Evolutionary conservation across 35 echinoderm and acorn worm species (phyloP).

Genomic region (Ophioderma brevispina): DNA sequence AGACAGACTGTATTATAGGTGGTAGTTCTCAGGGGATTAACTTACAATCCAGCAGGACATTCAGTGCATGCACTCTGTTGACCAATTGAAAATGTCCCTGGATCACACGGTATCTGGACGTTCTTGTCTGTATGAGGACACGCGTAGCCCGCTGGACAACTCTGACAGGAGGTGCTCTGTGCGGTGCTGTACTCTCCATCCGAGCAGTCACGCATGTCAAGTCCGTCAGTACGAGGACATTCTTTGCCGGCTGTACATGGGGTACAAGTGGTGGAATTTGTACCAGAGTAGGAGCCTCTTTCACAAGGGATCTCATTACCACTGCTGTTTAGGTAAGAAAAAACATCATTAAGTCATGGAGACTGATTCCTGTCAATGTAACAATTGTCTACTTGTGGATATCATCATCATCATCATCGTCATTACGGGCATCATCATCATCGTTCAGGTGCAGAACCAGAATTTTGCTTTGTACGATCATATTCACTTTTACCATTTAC

Average conservation of each 20-base stretch:
- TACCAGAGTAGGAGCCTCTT: slow-evolving; percentile 76
- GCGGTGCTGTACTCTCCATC: slow-evolving; percentile 82
- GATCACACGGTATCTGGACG: slow-evolving; percentile 59
- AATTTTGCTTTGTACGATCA: no score
- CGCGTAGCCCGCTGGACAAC: slow-evolving; percentile 69
- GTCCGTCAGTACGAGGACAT: slow-evolving; percentile 77
- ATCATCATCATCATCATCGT: no score
- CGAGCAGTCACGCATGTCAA: slow-evolving; percentile 73
- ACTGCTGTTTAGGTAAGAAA: slow-evolving; percentile 56
- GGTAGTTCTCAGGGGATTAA: no score
- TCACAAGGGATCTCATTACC: slow-evolving; percentile 70
- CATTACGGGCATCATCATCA: no score
- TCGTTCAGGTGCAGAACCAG: no score
- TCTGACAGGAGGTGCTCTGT: slow-evolving; percentile 57
- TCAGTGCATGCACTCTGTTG: slow-evolving; percentile 65
- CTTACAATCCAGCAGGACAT: slow-evolving; percentile 90
- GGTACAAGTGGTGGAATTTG: slow-evolving; percentile 65
- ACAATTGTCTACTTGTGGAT: no score
- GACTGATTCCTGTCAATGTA: no score
- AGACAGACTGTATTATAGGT: no score
- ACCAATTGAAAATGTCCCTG: slow-evolving; percentile 79
- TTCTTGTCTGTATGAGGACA: slow-evolving; percentile 66
- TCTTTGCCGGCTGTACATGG: slow-evolving; percentile 71
- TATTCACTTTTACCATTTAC: no score
- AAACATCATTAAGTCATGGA: neutral